Conservation (phyloP, 2,888 invertebrate genomes). For the Laothoe populi region DNA sequence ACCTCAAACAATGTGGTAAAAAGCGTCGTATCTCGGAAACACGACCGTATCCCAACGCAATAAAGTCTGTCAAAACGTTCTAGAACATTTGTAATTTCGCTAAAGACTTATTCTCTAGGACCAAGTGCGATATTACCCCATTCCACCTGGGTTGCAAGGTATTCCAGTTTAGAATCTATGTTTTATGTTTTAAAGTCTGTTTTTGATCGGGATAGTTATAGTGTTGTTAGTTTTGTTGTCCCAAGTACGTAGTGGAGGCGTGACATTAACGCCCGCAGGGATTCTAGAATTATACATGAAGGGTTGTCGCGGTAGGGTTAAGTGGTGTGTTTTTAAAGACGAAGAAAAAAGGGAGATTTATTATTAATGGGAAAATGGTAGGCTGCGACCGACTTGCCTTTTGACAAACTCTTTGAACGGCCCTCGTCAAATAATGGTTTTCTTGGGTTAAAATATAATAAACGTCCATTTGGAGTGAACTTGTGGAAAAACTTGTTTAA, state of each 20-base stretch:
- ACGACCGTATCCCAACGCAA: conserved; percentile 42
- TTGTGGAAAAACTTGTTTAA: conserved; percentile 5
- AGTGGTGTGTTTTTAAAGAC: conserved; percentile 67
- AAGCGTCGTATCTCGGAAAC: conserved; percentile 34
- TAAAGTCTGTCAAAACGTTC: conserved; percentile 43
- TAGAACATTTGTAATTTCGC: conserved; percentile 50
- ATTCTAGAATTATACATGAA: conserved; percentile 78
- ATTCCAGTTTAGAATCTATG: conserved; percentile 41
- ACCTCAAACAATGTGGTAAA: conserved; percentile 51
- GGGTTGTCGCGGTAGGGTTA: conserved; percentile 76
- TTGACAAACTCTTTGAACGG: conserved; percentile 19
- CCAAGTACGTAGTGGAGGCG: conserved; percentile 74
- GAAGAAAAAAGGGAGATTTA: conserved; percentile 54
- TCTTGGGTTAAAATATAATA: conserved; percentile 22
- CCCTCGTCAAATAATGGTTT: conserved; percentile 26
- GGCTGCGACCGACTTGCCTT: conserved; percentile 39
- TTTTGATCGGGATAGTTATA: conserved; percentile 34
- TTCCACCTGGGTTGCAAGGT: conserved; percentile 46
- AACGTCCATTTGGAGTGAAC: not conserved
- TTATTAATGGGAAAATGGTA: conserved; percentile 71
- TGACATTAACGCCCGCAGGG: conserved; percentile 80
- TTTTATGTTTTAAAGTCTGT: conserved; percentile 32
- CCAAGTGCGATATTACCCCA: conserved; percentile 72
- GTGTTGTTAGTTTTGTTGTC: conserved; percentile 67
- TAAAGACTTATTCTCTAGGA: conserved; percentile 74